A percentile compares a stretch with the other conserved stretches of the same genome.
These are phyloP conservation scores for Eristalis arbustorum DNA, from an alignment of 2,888 invertebrate species.

Conservation along the genomic window DNA sequence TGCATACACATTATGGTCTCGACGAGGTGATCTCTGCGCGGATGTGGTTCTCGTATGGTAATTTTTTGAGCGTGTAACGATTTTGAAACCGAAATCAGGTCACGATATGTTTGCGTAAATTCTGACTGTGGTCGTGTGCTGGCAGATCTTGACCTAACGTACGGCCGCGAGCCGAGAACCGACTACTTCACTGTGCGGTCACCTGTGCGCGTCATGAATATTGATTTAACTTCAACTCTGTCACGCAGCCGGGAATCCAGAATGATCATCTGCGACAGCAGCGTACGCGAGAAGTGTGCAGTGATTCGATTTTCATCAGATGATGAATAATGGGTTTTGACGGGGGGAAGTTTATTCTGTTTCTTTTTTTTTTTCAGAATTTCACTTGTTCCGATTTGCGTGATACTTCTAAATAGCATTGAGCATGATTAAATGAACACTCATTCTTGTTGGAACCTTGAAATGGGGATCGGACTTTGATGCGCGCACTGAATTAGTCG, in stretches of 20 bases:
- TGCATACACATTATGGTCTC: background rate
- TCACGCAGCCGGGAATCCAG: constrained; percentile 4
- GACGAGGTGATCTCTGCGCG: constrained; percentile 12
- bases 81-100: constrained; percentile 26
- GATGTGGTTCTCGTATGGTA: constrained; percentile 5
- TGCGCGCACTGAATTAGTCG: no score
- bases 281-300: background rate
- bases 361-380: background rate
- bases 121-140: constrained; percentile 19
- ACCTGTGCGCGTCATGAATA: background rate
- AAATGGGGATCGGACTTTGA: no score
- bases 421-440: no score
- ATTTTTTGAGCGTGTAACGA: background rate
- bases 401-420: background rate
- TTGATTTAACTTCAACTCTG: background rate
- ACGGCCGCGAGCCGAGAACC: background rate
- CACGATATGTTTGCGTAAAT: constrained; percentile 36
- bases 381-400: background rate
- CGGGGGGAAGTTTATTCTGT: background rate
- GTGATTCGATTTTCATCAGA: background rate
- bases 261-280: background rate
- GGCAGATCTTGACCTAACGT: constrained; percentile 38
- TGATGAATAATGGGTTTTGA: background rate
- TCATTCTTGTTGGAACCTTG: no score
- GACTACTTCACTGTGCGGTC: background rate